Evolutionary conservation across 2,113 vertebrate species (phyloP).

Genomic region (Erpornis zantholeuca): DNA sequence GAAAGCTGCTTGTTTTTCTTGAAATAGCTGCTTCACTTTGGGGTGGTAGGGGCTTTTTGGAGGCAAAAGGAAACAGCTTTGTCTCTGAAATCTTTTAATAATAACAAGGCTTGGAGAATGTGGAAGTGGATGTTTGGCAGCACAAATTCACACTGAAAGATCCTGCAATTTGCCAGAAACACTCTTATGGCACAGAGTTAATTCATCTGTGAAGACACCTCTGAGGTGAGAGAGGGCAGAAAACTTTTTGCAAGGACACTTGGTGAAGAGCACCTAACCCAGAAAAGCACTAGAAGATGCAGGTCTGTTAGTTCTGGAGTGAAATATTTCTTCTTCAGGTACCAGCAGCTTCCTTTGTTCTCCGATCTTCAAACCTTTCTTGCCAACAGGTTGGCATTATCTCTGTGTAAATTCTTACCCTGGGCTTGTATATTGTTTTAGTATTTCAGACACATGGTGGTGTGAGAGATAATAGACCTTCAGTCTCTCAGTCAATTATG

Average conservation of each 20-base stretch:
- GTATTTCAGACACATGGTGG: background rate
- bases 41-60: background rate
- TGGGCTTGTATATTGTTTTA: background rate
- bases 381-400: background rate
- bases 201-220: background rate
- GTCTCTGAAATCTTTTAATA: background rate
- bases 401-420: background rate
- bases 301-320: background rate
- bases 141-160: background rate
- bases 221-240: background rate
- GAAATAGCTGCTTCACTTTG: background rate
- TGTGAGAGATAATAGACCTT: background rate
- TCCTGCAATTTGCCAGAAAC: background rate
- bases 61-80: background rate
- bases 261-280: background rate
- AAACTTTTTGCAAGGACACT: background rate
- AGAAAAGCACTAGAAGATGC: background rate
- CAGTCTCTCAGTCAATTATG: background rate
- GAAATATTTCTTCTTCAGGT: background rate
- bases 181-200: background rate
- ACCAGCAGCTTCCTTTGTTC: background rate
- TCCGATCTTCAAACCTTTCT: background rate
- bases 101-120: background rate
- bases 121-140: background rate
- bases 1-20: background rate